Conservation (phyloP, 1,140 invertebrate species). For the Macrosteles quadrilineatus region DNA sequence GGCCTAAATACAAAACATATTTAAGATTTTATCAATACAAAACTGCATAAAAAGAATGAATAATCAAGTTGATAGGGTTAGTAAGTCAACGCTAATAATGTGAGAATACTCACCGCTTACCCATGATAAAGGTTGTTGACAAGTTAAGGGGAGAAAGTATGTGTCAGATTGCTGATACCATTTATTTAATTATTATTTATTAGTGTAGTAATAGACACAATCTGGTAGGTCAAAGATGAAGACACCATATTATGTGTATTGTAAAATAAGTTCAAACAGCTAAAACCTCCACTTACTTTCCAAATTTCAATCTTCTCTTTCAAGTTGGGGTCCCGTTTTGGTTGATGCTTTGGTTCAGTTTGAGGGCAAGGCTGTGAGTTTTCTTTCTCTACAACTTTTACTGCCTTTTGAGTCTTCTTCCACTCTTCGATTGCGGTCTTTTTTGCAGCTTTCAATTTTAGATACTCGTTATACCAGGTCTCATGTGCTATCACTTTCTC, state of each 20-base stretch:
- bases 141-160: too few relatives aligned
- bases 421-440: conserved; percentile 7
- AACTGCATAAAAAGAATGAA: not conserved
- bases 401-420: not conserved
- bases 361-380: not conserved
- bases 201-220: not conserved
- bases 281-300: not conserved
- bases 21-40: not conserved
- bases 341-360: not conserved
- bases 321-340: conserved; percentile 4
- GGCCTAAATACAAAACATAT: not conserved
- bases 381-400: not conserved
- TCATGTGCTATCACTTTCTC: conserved; percentile 2
- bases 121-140: too few relatives aligned
- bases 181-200: not conserved
- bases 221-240: not conserved
- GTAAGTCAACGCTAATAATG: not conserved
- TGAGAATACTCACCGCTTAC: too few relatives aligned
- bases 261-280: not conserved
- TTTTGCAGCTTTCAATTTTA: not conserved
- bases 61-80: not conserved
- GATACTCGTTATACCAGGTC: not conserved
- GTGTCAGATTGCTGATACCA: too few relatives aligned
- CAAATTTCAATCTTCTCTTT: conserved; percentile 21
- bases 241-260: not conserved